Percentiles rank a stretch among this genome's conserved stretches.
Conservation (phyloP, 1,140 invertebrate genomes). For the Mylabris phalerata region DNA sequence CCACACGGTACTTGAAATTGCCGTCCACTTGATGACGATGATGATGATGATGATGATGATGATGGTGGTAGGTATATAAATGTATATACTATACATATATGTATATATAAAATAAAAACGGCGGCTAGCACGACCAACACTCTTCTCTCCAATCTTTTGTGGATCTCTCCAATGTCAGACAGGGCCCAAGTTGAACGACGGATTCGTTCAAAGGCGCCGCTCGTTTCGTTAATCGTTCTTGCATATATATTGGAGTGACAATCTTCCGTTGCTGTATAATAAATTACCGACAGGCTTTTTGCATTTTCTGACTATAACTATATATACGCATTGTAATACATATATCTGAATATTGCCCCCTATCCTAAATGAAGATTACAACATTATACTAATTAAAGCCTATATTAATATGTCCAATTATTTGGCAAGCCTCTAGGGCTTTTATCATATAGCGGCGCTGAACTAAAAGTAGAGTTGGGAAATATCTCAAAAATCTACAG, state of each 20-base stretch:
- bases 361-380: no score
- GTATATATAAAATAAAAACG: neutral
- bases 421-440: no score
- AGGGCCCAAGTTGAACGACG: constrained; percentile 1
- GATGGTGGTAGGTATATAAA: no score
- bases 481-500: no score
- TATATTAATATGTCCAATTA: no score
- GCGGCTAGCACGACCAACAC: neutral
- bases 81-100: neutral
- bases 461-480: no score
- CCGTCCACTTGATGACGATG: neutral
- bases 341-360: no score
- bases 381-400: no score
- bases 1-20: constrained; percentile 16
- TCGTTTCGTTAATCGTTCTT: constrained; percentile 13
- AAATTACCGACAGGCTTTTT: constrained; percentile 5
- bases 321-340: no score
- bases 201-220: constrained; percentile 15
- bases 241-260: constrained; percentile 17
- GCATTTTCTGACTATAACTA: neutral
- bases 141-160: neutral
- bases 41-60: no score
- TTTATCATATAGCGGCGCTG: no score
- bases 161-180: no score
- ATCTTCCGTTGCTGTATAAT: constrained; percentile 15